Evolutionary conservation across 2,797 vertebrate genomes (phyloP), one percentile per base, ranked within the genome.

Genomic region (Morus bassanus): DNA sequence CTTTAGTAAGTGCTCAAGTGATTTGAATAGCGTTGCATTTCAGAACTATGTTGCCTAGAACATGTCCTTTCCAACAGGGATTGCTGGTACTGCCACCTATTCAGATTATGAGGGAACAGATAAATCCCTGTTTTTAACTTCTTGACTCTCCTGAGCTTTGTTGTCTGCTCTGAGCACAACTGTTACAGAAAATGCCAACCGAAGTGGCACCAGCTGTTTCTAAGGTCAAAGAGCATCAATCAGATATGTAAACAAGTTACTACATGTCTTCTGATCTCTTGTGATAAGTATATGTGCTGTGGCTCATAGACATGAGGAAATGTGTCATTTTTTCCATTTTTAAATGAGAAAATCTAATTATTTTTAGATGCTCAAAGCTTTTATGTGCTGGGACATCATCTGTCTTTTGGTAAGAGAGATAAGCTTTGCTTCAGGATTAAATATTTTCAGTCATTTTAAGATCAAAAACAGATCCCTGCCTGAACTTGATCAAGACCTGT

Each of bases 1-100:
- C 17, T 46, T 46, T 31, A n/a, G 15, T 17, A 56, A 59, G 27
- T 30, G 46, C 33, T 85, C 25, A 56, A 67, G 43, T 14, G 10
- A 63, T 61, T 53, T 57, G 73, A 70, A 60, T 30, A 67, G 57
- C 5, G 0, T 48, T 87, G 31, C 6, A 33, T 13, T 77, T 90
- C 1, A 5, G 22, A 50, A 77, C 16, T 56, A 1, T 7, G 5
- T 80, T 1, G 0, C n/a, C 25, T 72, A 45, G 37, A 46, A 35
- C 0, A 0, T 35, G 22, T 7, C 7, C 31, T 82, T 94, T 74
- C 21, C 48, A 10, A 2, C 1, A 76, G 37, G 18, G 27, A 11
- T 30, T 50, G 25, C 30, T 85, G 30, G 27, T 43, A 33, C 24
- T 63, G 19, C 45, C 28, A 25, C 22, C 39, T 85, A 0, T 28